These are phyloP conservation scores for Recurvirostra avosetta DNA, from an alignment of 2,113 vertebrate species.

Conservation along the genomic window DNA sequence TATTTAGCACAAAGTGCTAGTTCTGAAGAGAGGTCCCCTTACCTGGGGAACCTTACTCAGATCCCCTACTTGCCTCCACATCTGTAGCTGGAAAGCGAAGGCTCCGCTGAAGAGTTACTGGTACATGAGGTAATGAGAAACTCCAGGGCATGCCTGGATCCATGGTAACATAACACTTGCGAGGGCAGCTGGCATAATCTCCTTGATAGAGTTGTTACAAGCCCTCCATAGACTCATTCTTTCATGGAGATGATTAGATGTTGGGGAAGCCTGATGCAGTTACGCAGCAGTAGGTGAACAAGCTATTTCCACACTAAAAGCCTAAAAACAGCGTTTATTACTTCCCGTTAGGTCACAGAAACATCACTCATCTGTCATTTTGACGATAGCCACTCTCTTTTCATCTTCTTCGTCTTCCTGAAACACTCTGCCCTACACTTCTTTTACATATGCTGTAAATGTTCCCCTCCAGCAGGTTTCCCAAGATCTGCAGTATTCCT, in stretches of 20 bases:
- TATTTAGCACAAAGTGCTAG: not conserved
- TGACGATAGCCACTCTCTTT: not conserved
- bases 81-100: not conserved
- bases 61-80: not conserved
- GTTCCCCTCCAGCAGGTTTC: not conserved
- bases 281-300: not conserved
- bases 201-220: not conserved
- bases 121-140: not conserved
- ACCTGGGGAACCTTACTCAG: not conserved
- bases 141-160: not conserved
- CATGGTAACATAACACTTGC: not conserved
- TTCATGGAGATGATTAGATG: not conserved
- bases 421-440: not conserved
- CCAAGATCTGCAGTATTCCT: not conserved
- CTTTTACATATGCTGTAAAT: not conserved
- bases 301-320: not conserved
- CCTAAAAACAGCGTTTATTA: not conserved
- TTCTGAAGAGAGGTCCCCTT: not conserved
- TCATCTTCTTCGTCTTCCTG: not conserved
- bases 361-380: not conserved
- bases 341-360: slow-evolving; percentile 6
- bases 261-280: not conserved
- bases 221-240: not conserved
- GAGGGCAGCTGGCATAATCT: not conserved
- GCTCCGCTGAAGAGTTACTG: not conserved